phyloP scores from a whole-genome alignment of 2,888 invertebrate genomes.

The Clitarchus hookeri region DNA sequence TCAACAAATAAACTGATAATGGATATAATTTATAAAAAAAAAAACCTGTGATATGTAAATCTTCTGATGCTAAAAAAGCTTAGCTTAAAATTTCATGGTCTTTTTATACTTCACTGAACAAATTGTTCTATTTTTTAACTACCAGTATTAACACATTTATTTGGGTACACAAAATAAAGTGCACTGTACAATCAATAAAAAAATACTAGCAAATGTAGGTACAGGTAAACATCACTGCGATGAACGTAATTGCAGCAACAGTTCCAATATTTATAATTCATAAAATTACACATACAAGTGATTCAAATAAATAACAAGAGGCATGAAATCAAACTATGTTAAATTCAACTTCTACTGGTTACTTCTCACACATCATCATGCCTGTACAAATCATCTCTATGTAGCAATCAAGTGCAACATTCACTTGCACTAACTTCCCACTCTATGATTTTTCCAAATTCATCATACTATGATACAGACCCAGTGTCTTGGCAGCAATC shows the following conservation, averaged over 20 bases:
- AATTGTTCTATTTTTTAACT: background rate
- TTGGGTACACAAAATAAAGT: constrained; percentile 37
- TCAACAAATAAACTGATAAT: background rate
- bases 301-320: constrained; percentile 34
- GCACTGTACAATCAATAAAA: constrained; percentile 36
- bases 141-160: constrained; percentile 32
- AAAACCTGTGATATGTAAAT: background rate
- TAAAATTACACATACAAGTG: constrained; percentile 28
- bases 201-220: constrained; percentile 34
- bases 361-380: background rate
- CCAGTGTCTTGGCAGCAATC: background rate
- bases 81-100: background rate
- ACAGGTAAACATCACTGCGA: constrained; percentile 29
- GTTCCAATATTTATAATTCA: constrained; percentile 28
- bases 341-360: background rate
- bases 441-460: background rate
- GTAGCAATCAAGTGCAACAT: background rate
- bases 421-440: background rate
- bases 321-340: constrained; percentile 29
- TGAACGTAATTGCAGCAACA: constrained; percentile 25
- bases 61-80: background rate
- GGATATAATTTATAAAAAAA: background rate
- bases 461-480: background rate
- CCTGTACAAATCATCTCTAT: background rate
- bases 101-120: background rate